Evolutionary conservation across 2,797 vertebrate genomes (phyloP).

Genomic region (Pipistrellus pygmaeus): DNA sequence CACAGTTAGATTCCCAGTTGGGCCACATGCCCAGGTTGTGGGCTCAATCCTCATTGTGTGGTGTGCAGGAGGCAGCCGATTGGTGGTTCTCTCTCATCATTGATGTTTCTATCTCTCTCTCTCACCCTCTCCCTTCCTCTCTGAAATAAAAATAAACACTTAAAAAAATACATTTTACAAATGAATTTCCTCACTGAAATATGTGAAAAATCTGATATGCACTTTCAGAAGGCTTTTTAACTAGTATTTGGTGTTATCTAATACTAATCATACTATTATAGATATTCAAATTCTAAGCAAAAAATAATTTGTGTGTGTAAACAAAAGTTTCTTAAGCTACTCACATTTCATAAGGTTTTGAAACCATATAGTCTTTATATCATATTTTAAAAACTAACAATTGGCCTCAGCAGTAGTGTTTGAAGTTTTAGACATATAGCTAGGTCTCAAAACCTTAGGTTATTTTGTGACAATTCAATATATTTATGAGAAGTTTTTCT

Average conservation of each 20-base stretch:
- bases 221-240: neutral
- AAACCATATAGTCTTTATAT: neutral
- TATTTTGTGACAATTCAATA: neutral
- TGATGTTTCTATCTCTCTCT: no score
- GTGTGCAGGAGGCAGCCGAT: no score
- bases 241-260: neutral
- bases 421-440: neutral
- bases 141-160: no score
- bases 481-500: neutral
- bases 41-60: no score
- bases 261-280: neutral
- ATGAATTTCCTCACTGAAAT: neutral
- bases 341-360: neutral
- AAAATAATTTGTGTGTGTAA: neutral
- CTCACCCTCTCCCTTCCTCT: no score
- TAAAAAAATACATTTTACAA: neutral
- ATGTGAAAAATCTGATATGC: neutral
- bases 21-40: no score
- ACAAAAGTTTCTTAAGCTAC: neutral
- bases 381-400: neutral
- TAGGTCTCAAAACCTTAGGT: neutral
- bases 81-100: no score
- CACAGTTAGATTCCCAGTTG: no score
- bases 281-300: neutral
- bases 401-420: neutral